A percentile compares a stretch with the other conserved stretches of the same genome.
Conservation (phyloP, 1,140 invertebrate species). For the Luehdorfia chinensis region DNA sequence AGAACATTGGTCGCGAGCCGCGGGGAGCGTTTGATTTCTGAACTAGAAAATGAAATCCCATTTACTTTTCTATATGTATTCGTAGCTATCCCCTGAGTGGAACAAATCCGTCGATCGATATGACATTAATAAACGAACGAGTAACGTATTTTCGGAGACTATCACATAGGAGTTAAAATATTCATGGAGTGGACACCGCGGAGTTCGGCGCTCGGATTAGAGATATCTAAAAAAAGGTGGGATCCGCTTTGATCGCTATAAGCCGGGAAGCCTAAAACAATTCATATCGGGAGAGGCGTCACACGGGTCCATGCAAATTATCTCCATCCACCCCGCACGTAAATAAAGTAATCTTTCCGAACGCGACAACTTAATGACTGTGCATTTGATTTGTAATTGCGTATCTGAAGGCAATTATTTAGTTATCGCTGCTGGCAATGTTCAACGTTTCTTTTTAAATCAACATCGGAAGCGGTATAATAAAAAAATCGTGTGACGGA, state of each 20-base stretch:
- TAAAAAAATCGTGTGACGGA: slow-evolving; percentile 43
- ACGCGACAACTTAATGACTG: slow-evolving; percentile 36
- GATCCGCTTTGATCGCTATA: slow-evolving; percentile 43
- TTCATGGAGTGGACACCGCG: slow-evolving; percentile 59
- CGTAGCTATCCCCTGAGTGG: slow-evolving; percentile 33
- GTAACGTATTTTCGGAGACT: slow-evolving; percentile 51
- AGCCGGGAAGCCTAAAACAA: slow-evolving; percentile 34
- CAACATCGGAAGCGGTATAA: slow-evolving; percentile 22
- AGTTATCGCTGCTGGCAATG: slow-evolving; percentile 20
- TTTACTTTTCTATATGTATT: slow-evolving; percentile 50
- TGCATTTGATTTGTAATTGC: slow-evolving; percentile 36
- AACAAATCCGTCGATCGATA: slow-evolving; percentile 43
- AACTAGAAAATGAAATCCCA: slow-evolving; percentile 71
- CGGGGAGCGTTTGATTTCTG: slow-evolving; percentile 62
- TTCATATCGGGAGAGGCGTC: slow-evolving; percentile 33
- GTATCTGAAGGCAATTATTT: slow-evolving; percentile 22
- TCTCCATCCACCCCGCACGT: not conserved
- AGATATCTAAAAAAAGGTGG: slow-evolving; percentile 50
- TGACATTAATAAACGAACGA: slow-evolving; percentile 64
- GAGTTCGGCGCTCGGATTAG: slow-evolving; percentile 49
- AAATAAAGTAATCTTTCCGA: slow-evolving; percentile 21
- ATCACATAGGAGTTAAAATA: slow-evolving; percentile 63
- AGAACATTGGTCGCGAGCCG: slow-evolving; percentile 48
- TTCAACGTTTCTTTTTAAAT: slow-evolving; percentile 43
- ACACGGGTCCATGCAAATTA: slow-evolving; percentile 13